phyloP scores from a whole-genome alignment of 2,797 vertebrate species.

The Xyrichtys novacula region DNA sequence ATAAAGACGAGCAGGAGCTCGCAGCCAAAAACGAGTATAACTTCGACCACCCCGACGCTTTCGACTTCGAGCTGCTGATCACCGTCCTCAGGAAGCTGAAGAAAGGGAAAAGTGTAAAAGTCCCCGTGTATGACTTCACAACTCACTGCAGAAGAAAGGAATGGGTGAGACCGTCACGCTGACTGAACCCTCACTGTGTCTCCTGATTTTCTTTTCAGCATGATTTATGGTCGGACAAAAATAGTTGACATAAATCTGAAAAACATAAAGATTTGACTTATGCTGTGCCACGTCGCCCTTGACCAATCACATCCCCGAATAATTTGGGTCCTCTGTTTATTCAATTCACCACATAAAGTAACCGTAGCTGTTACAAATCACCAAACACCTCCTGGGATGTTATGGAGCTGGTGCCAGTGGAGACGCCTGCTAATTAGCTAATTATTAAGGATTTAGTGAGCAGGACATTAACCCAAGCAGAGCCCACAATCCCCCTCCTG shows the following conservation, averaged over 20 bases:
- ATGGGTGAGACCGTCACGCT: slow-evolving; percentile 82
- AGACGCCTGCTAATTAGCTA: slow-evolving; percentile 47
- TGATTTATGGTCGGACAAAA: no score
- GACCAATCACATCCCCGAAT: neutral
- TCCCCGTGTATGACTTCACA: slow-evolving; percentile 92
- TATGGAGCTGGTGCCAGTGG: slow-evolving; percentile 12
- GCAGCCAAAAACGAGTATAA: slow-evolving; percentile 90
- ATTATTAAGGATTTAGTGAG: slow-evolving; percentile 48
- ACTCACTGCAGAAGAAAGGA: slow-evolving; percentile 90
- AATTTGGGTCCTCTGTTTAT: neutral
- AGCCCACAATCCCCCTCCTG: slow-evolving; percentile 11
- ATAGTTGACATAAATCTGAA: no score
- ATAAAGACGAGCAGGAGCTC: slow-evolving; percentile 88
- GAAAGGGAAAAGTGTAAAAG: slow-evolving; percentile 93
- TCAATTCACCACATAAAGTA: neutral
- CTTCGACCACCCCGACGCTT: slow-evolving; percentile 93
- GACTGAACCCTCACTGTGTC: neutral
- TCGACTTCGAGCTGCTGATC: slow-evolving; percentile 91
- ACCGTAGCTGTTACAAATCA: slow-evolving; percentile 1
- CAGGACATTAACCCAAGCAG: slow-evolving; percentile 29
- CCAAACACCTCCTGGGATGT: neutral
- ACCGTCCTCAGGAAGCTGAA: slow-evolving; percentile 90
- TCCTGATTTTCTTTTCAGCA: no score
- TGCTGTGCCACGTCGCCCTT: no score
- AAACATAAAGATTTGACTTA: no score